Evolutionary conservation across 2,888 invertebrate species (phyloP), one percentile per base, ranked within the genome.

Genomic region (Pharmacophagus antenor): DNA sequence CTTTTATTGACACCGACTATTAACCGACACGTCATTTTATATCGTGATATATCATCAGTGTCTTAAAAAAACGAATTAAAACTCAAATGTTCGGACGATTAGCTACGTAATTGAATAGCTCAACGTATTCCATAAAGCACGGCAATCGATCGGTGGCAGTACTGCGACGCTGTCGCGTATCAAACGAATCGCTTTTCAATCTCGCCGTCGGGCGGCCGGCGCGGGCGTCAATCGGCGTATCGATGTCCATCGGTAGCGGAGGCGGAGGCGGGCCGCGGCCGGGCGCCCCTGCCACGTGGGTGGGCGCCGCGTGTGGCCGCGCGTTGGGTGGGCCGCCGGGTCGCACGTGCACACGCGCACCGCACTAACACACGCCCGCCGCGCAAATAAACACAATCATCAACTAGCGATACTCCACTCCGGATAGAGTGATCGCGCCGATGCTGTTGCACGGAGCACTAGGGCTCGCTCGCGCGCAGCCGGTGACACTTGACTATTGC

Each of bases 341-440:
- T 80, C 82, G 73, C 82, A 78, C 82, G 78, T 78, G 79, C 83
- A 79, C 76, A 74, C 76, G 66, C 76, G 76, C 77, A 69, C 74
- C 78, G 70, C 84, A 82, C 83, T 70, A 74, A 80, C 84, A 86
- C 87, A 84, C 73, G 74, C 80, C 70, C 73, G 72, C 73, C 80
- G 80, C 85, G 86, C 87, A 88, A 86, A 88, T 87, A 88, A 87
- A 88, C 87, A 89, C 88, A 88, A 89, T 87, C 84, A 88, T 88
- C 88, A 88, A 84, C 88, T 83, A 85, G 85, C 87, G 87, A 88
- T 88, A 89, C 88, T 85, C 85, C 82, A 86, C 84, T 83, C 85
- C 85, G 87, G 88, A 88, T 88, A 88, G 88, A 87, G 84, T 85
- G 81, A 87, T 88, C 83, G 80, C 80, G 80, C 64, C 71, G 82